These are phyloP conservation scores for Loriculus beryllinus DNA, from an alignment of 2,797 vertebrate species.

Conservation along the genomic window DNA sequence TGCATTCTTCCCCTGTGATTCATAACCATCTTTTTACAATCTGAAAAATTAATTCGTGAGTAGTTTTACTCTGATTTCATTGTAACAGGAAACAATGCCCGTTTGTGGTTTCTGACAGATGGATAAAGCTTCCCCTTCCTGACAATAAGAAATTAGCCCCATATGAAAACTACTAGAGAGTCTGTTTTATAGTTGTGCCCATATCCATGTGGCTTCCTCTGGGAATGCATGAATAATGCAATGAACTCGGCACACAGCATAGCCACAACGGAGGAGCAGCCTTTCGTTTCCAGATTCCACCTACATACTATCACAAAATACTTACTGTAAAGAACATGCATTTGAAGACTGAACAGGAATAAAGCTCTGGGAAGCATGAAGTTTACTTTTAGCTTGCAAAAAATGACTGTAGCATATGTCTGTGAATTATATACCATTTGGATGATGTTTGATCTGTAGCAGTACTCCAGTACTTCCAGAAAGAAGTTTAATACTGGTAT, in stretches of 20 bases:
- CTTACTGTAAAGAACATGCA: neutral
- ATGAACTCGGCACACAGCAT: neutral
- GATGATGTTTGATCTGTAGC: neutral
- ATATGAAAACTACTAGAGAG: neutral
- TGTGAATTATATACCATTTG: neutral
- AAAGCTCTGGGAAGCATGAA: neutral
- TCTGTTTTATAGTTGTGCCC: neutral
- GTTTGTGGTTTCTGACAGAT: constrained; percentile 5
- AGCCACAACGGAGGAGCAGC: neutral
- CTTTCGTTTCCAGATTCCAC: constrained; percentile 6
- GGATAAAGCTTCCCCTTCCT: neutral
- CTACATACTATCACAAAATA: neutral
- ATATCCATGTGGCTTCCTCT: neutral
- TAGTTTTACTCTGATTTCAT: constrained; percentile 28
- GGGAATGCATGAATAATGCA: constrained; percentile 20
- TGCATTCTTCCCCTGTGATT: neutral
- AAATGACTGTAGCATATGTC: neutral
- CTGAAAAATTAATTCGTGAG: neutral
- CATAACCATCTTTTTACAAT: neutral
- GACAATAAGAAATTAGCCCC: neutral
- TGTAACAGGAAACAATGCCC: neutral
- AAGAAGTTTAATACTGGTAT: neutral
- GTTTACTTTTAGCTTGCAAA: neutral
- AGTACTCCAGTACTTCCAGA: neutral
- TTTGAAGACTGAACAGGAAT: neutral